Conservation (phyloP, 2,797 vertebrate species). For the Anguilla megastoma region DNA sequence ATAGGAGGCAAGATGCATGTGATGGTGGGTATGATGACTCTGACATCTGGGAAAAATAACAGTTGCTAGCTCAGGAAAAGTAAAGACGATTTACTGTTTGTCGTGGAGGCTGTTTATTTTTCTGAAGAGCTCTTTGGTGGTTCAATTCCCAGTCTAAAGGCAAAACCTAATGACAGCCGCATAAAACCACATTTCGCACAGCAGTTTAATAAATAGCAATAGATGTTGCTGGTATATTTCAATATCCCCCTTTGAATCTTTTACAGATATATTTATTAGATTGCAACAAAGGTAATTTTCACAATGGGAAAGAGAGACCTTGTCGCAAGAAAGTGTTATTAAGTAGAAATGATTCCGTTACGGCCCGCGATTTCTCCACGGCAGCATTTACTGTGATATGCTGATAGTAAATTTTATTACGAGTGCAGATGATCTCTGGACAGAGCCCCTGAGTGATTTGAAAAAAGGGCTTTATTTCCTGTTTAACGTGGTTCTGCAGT, state of each 20-base stretch:
- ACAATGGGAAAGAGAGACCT: slow-evolving; percentile 73
- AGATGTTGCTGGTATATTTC: slow-evolving; percentile 81
- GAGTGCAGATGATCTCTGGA: slow-evolving; percentile 59
- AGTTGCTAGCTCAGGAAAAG: slow-evolving; percentile 24
- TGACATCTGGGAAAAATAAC: slow-evolving; percentile 34
- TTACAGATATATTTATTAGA: slow-evolving; percentile 84
- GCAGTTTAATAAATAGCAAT: slow-evolving; percentile 78
- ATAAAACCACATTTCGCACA: slow-evolving; percentile 58
- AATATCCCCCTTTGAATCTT: slow-evolving; percentile 80
- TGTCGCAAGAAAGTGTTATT: slow-evolving; percentile 79
- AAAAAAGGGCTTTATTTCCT: slow-evolving; percentile 42
- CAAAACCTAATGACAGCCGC: slow-evolving; percentile 44
- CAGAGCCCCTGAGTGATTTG: slow-evolving; percentile 42
- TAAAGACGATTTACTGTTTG: slow-evolving; percentile 41
- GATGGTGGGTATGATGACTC: slow-evolving; percentile 35
- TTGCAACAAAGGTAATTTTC: slow-evolving; percentile 81
- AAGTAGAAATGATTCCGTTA: slow-evolving; percentile 81
- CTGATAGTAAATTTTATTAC: slow-evolving; percentile 78
- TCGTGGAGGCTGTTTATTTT: slow-evolving; percentile 45
- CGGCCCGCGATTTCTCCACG: slow-evolving; percentile 75
- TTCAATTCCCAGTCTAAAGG: slow-evolving; percentile 30
- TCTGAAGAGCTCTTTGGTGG: slow-evolving; percentile 19
- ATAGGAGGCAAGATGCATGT: neutral
- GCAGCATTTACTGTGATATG: slow-evolving; percentile 75
- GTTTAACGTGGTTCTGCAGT: slow-evolving; percentile 28